These are phyloP conservation scores for Calyptommatus sinebrachiatus DNA, from an alignment of 2,113 vertebrate genomes.

Conservation along the genomic window DNA sequence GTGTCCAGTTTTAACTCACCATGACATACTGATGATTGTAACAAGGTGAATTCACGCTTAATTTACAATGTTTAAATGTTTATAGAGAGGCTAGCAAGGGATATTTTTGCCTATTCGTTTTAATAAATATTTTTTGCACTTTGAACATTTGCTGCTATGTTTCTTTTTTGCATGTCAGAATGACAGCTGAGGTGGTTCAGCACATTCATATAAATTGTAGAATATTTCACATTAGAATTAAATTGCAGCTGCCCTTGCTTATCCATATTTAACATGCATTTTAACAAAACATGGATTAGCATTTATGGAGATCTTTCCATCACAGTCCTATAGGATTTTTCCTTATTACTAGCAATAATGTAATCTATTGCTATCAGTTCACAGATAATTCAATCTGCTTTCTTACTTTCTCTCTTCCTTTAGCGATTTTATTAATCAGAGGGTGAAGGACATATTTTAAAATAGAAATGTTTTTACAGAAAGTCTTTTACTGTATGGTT, in stretches of 20 bases:
- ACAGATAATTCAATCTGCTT: neutral
- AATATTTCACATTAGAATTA: slow-evolving; percentile 34
- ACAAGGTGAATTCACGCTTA: neutral
- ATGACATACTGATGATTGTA: neutral
- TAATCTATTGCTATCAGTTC: neutral
- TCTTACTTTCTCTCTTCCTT: slow-evolving; percentile 36
- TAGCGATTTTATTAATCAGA: slow-evolving; percentile 48
- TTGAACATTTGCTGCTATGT: neutral
- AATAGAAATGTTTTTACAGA: neutral
- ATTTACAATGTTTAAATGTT: neutral
- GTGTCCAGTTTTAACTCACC: neutral
- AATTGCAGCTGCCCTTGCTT: neutral
- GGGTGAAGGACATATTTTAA: slow-evolving; percentile 43
- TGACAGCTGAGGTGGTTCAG: neutral
- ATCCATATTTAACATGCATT: neutral
- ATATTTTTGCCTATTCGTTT: neutral
- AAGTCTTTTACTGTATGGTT: slow-evolving; percentile 38
- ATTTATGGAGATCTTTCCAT: neutral
- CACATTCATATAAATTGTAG: slow-evolving; percentile 27
- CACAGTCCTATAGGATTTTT: neutral
- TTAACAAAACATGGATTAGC: neutral
- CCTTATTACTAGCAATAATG: neutral
- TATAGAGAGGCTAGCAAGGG: neutral
- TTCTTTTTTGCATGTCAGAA: neutral
- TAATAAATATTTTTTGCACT: neutral